Conservation (phyloP, 2,888 invertebrate species). For the Drosophila limbata region DNA sequence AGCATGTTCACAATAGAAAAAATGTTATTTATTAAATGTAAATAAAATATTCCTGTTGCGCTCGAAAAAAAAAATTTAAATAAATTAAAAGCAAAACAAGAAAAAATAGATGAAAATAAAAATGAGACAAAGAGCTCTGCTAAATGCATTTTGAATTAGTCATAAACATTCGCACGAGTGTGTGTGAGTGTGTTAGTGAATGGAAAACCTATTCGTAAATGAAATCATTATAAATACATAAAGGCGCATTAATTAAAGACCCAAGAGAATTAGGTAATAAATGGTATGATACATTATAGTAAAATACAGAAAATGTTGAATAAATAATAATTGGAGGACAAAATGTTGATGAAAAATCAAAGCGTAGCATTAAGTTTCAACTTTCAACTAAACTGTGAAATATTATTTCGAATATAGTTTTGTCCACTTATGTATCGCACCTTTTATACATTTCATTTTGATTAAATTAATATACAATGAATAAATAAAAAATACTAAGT, state of each 20-base stretch:
- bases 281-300: constrained; percentile 8
- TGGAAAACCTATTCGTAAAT: constrained; percentile 37
- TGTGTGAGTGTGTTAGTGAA: constrained; percentile 4
- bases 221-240: constrained; percentile 37
- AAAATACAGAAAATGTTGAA: constrained; percentile 32
- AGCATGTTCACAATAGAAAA: constrained; percentile 43
- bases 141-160: constrained; percentile 43
- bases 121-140: constrained; percentile 36
- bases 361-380: constrained; percentile 47
- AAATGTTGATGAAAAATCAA: constrained; percentile 29
- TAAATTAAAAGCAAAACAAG: background rate
- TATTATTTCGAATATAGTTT: constrained; percentile 55
- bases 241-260: constrained; percentile 37
- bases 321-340: constrained; percentile 21
- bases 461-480: constrained; percentile 50
- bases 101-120: constrained; percentile 7
- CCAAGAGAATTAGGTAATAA: constrained; percentile 34
- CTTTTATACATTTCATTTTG: constrained; percentile 63
- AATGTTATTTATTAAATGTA: constrained; percentile 57
- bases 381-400: constrained; percentile 57
- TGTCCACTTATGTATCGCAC: constrained; percentile 58
- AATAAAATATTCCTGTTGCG: constrained; percentile 53
- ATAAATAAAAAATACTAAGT: constrained; percentile 46
- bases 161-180: constrained; percentile 18
- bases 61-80: constrained; percentile 23